These are phyloP conservation scores for Hippoglossus stenolepis DNA, from an alignment of 2,113 vertebrate species.

Conservation along the genomic window DNA sequence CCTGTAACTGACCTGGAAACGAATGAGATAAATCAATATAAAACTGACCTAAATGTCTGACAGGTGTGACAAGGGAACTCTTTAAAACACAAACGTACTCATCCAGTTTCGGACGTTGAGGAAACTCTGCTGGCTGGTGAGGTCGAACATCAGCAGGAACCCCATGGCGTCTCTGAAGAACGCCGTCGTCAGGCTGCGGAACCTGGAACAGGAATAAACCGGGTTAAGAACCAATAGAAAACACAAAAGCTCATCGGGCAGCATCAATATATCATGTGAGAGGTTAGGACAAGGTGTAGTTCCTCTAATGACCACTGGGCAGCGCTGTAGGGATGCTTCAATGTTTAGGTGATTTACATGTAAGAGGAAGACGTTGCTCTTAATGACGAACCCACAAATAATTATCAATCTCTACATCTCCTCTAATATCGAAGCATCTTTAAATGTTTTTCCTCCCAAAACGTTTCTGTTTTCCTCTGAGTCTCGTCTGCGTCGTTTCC, in stretches of 20 bases:
- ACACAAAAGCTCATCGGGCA: background rate
- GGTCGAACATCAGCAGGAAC: conserved; percentile 95
- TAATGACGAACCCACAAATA: too few relatives aligned
- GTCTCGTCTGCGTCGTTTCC: too few relatives aligned
- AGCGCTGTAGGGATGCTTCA: too few relatives aligned
- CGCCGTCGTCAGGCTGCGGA: conserved; percentile 92
- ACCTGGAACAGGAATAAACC: conserved; percentile 59
- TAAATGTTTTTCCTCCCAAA: too few relatives aligned
- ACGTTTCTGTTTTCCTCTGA: too few relatives aligned
- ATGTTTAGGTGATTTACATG: too few relatives aligned
- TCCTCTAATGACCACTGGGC: too few relatives aligned
- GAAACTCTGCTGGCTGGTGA: conserved; percentile 97
- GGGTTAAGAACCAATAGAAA: too few relatives aligned
- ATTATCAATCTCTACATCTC: too few relatives aligned
- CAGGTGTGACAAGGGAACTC: background rate
- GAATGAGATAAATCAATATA: background rate
- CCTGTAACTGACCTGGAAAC: conserved; percentile 89
- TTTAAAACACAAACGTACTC: conserved; percentile 84
- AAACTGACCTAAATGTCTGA: background rate
- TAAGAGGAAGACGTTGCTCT: background rate
- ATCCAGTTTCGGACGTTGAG: conserved; percentile 98
- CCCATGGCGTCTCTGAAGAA: conserved; percentile 99
- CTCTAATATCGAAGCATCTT: too few relatives aligned
- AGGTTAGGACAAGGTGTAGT: too few relatives aligned
- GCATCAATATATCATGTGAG: too few relatives aligned